Evolutionary conservation across 2,797 vertebrate species (phyloP).

Genomic region (Erpetoichthys calabaricus): DNA sequence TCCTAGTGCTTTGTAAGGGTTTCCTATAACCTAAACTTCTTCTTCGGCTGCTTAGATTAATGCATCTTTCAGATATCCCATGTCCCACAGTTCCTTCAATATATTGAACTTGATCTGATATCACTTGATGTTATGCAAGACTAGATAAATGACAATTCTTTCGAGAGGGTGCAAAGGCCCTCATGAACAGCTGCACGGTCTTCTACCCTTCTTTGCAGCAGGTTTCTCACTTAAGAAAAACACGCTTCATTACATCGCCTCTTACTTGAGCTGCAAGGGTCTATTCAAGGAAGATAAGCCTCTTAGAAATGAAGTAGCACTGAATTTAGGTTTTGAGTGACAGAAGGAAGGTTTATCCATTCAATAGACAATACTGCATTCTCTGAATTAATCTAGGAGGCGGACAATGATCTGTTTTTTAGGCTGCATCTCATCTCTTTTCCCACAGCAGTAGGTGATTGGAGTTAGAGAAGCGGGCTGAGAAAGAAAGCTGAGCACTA

Average conservation of each 20-base stretch:
- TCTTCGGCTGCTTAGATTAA: not conserved
- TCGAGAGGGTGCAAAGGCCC: conserved; percentile 58
- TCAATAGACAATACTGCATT: conserved; percentile 98
- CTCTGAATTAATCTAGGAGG: conserved; percentile 99
- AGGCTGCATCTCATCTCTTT: conserved; percentile 95
- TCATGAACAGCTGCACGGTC: conserved; percentile 86
- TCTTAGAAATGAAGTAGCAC: conserved; percentile 99
- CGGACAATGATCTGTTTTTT: conserved; percentile 99
- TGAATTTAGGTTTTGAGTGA: conserved; percentile 98
- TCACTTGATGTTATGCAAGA: conserved; percentile 78
- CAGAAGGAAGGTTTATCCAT: conserved; percentile 99
- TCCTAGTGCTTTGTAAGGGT: not conserved
- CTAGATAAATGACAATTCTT: conserved; percentile 90
- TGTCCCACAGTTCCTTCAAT: not conserved
- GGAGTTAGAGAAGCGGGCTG: conserved; percentile 68
- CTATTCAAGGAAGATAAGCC: conserved; percentile 99
- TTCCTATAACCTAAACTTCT: not conserved
- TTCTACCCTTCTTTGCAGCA: conserved; percentile 83
- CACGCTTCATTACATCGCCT: conserved; percentile 99
- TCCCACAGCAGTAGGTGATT: conserved; percentile 99
- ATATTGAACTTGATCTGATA: conserved; percentile 67
- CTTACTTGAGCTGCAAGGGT: conserved; percentile 94
- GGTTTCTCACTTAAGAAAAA: conserved; percentile 96
- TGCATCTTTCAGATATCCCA: too few species aligned
- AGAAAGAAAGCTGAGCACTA: conserved; percentile 68